These are phyloP conservation scores for Theretra japonica DNA, from an alignment of 2,888 invertebrate genomes.

Conservation along the genomic window DNA sequence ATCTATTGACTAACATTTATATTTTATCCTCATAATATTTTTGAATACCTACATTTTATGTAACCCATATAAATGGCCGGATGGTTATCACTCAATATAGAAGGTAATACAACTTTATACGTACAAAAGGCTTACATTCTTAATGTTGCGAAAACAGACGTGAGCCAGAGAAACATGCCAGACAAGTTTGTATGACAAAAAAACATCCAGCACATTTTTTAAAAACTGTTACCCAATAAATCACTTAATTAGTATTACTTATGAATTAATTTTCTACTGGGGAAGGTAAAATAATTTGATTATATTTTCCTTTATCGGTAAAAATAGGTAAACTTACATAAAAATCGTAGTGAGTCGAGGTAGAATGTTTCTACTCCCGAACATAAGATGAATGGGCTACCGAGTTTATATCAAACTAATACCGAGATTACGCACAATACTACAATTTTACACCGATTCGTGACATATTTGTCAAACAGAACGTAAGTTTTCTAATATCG, in stretches of 20 bases:
- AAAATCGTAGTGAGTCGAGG: not conserved
- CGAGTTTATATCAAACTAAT: conserved; percentile 28
- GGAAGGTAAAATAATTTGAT: not conserved
- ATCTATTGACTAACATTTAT: not conserved
- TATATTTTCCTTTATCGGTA: not conserved
- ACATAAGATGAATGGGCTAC: conserved; percentile 50
- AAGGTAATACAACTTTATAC: not conserved
- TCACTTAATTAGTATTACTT: not conserved
- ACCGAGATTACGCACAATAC: not conserved
- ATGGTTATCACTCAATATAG: no score
- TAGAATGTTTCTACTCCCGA: conserved; percentile 50
- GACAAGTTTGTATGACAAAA: not conserved
- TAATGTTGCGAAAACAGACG: not conserved
- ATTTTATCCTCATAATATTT: not conserved
- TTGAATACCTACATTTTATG: no score
- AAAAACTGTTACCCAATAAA: not conserved
- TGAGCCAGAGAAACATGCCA: conserved; percentile 1
- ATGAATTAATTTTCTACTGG: not conserved
- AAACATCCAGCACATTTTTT: not conserved
- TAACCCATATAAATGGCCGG: no score
- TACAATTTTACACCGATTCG: not conserved
- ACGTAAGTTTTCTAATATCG: conserved; percentile 72
- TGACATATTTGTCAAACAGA: conserved; percentile 43
- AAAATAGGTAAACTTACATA: conserved; percentile 3
- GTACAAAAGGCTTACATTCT: not conserved